Base-by-base conservation (phyloP, 2,888 invertebrate genomes). In the Diplolepis rosae region DNA sequence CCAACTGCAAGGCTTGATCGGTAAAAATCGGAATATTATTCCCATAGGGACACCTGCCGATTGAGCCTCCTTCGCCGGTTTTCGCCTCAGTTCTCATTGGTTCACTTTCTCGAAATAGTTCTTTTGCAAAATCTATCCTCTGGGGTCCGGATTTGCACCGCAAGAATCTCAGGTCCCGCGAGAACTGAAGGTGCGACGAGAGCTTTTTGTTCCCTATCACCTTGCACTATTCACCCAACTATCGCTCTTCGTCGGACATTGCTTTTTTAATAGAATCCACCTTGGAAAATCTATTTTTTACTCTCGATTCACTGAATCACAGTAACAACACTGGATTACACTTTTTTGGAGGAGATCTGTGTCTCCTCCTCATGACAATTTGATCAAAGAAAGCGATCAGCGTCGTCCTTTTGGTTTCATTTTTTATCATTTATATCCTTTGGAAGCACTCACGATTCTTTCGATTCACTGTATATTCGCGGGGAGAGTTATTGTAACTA, bases 131-230 rank as follows among this genome's bases (percentile, higher is more conserved):
- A 28, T 6, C 15, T 52, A 56, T 56, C 22, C 15, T 18, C 27
- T n/a, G 24, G 39, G 35, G 35, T 22, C 65, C 35, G 27, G 18
- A 66, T 66, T 18, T 30, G 39, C 50, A 28, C 32, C 28, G 22
- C 54, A 45, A 56, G 13, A 51, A 28, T 18, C 39, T 56, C 32
- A 32, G 42, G 13, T 13, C 66, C 13, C 70, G 30, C 52, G 30
- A 54, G 28, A 65, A 71, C 72, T 61, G n/a, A 39, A 61, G 39
- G 61, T 42, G 61, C 78, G 77, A 68, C 68, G 70, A 61, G 6
- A 61, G 61, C 39, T 61, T 61, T 61, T 61, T 61, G 56, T 56
- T 35, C 35, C 11, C 13, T 54, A 48, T 48, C 48, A 35, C 35
- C 13, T 56, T 9, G 22, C 56, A 39, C 39, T 22, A 35, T 13